phyloP scores from a whole-genome alignment of 2,797 vertebrate species.

The Neosalanx taihuensis region DNA sequence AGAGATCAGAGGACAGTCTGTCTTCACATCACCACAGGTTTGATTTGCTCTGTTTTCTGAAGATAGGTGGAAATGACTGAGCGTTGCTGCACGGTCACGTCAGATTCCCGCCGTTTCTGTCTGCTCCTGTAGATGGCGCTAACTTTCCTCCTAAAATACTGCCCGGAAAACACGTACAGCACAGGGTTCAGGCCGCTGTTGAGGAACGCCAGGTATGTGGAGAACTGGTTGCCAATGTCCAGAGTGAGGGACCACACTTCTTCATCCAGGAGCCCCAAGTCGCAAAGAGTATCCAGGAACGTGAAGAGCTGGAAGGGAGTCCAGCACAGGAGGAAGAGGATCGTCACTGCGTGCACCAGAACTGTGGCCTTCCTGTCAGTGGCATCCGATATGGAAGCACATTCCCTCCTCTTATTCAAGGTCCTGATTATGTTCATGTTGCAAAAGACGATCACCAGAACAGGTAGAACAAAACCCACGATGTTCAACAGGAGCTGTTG shows the following conservation, averaged over 20 bases:
- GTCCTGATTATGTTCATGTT: conserved; percentile 72
- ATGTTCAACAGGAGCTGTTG: conserved; percentile 75
- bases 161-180: conserved; percentile 88
- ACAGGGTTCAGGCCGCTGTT: conserved; percentile 91
- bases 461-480: conserved; percentile 80
- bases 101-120: conserved; percentile 54
- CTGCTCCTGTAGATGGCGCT: conserved; percentile 71
- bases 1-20: background rate
- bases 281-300: conserved; percentile 73
- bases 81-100: conserved; percentile 58
- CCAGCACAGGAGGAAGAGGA: conserved; percentile 87
- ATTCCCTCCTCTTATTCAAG: conserved; percentile 68
- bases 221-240: conserved; percentile 72
- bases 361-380: conserved; percentile 76
- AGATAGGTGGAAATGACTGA: conserved; percentile 64
- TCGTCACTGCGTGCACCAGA: conserved; percentile 78
- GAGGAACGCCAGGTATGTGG: conserved; percentile 76
- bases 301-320: conserved; percentile 84
- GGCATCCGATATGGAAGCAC: conserved; percentile 56
- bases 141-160: conserved; percentile 86
- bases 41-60: conserved; percentile 64
- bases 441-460: conserved; percentile 77
- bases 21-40: conserved; percentile 37
- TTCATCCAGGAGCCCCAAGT: conserved; percentile 35
- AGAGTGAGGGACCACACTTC: conserved; percentile 48